phyloP scores from a whole-genome alignment of 1,140 invertebrate species.

The Nixonia krombeini region DNA sequence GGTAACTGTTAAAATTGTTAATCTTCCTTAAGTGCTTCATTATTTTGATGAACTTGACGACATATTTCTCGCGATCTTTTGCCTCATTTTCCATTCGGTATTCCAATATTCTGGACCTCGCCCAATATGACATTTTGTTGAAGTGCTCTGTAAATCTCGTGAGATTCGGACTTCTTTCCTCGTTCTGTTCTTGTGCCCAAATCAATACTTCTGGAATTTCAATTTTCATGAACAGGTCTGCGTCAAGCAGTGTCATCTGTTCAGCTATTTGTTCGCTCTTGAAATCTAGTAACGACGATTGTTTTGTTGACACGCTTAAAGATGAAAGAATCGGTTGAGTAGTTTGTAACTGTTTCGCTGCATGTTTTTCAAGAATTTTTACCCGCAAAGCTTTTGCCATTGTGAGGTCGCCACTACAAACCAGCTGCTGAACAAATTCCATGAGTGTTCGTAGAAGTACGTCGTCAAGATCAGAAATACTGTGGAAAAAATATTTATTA shows the following conservation, averaged over 20 bases:
- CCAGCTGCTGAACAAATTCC: constrained; percentile 92
- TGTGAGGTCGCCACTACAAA: constrained; percentile 87
- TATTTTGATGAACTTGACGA: constrained; percentile 98
- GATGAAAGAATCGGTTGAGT: constrained; percentile 68
- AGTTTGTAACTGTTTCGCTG: constrained; percentile 75
- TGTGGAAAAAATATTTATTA: constrained; percentile 65
- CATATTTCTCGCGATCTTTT: constrained; percentile 95
- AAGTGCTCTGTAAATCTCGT: constrained; percentile 99
- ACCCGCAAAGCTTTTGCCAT: constrained; percentile 90
- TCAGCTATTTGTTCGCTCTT: constrained; percentile 94
- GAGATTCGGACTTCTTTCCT: constrained; percentile 96
- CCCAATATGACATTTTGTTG: constrained; percentile 99
- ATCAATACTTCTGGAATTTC: constrained; percentile 97
- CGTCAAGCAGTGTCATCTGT: constrained; percentile 98
- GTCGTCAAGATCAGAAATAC: constrained; percentile 86
- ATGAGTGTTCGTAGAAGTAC: constrained; percentile 83
- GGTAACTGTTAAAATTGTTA: constrained; percentile 99
- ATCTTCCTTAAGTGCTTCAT: constrained; percentile 98
- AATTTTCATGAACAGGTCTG: constrained; percentile 95
- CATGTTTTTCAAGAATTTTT: constrained; percentile 92
- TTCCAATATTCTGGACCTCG: constrained; percentile 73
- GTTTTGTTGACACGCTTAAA: constrained; percentile 72
- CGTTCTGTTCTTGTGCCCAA: constrained; percentile 97
- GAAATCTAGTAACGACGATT: constrained; percentile 88
- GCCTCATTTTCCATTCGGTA: constrained; percentile 85